A percentile compares a stretch with the other conserved stretches of the same genome.
Conservation (phyloP, 2,888 invertebrate species). For the Serrognathus titanus region DNA sequence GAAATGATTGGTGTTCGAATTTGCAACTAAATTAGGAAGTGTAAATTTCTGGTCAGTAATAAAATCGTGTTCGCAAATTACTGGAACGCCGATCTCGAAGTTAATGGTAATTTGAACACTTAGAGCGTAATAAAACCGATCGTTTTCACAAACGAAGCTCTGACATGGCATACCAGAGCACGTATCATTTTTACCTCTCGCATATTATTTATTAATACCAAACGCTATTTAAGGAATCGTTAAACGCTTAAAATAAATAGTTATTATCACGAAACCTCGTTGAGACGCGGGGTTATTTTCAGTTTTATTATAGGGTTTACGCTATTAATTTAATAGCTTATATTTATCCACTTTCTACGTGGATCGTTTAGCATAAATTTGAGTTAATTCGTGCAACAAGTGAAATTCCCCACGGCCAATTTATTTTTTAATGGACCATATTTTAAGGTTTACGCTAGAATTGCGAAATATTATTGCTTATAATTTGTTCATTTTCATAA, state of each 20-base stretch:
- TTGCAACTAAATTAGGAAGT: no score
- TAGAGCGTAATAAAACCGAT: constrained; percentile 1
- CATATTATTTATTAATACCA: constrained; percentile 1
- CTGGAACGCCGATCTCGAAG: no score
- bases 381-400: constrained; percentile 5
- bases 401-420: background rate
- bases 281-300: constrained; percentile 4
- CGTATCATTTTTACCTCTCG: background rate
- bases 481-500: background rate
- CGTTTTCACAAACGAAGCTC: background rate
- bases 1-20: no score
- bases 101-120: background rate
- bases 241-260: constrained; percentile 1
- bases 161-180: background rate
- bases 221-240: constrained; percentile 1
- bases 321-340: constrained; percentile 7
- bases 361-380: constrained; percentile 21
- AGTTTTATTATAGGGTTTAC: constrained; percentile 1
- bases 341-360: constrained; percentile 14
- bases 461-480: background rate
- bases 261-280: constrained; percentile 2
- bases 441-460: background rate
- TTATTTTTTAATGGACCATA: background rate
- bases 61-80: no score
- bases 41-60: no score